Evolutionary conservation across 2,888 invertebrate species (phyloP), one percentile per base, ranked within the genome.

Genomic region (Galeopsomyia nigrocyanea): DNA sequence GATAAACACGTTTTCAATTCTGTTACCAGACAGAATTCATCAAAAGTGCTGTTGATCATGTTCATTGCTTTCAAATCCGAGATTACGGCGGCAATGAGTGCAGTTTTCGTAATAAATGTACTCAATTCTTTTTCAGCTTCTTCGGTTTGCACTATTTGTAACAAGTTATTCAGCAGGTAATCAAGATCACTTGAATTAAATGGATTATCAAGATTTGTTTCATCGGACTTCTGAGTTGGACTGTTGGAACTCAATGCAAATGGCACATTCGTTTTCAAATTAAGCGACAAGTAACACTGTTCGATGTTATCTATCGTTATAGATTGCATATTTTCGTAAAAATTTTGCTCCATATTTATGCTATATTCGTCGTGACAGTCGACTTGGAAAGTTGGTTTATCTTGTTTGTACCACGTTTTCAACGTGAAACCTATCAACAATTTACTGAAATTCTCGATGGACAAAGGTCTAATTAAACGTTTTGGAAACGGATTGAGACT

Each of bases 31-130:
- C 49, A 31, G 14, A 68, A 57, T 9, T 74, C 77, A 3, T 79
- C 71, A 0, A 78, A 68, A 49, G 78, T 75, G 5, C 60, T 63
- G n/a, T 64, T 21, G 39, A 79, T 77, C 46, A 82, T 74, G 21
- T 79, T 80, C 14, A 82, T 75, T 71, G 77, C 75, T 47, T 71
- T 78, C 19, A 84, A 75, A 69, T 80, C 79, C 3, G 85, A 80
- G 3, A 79, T 31, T 7, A 82, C 58, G 78, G 80, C 82, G 5
- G 80, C 80, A 10, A 82, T 46, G 3, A 83, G 66, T 0, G 80
- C 68, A 6, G 79, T 71, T 69, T 82, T 82, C 17, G 76, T 77
- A n/a, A 84, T 77, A 16, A 74, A 60, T 0, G 26, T 69, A 61
- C 73, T 72, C 6, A 80, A 39, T 58, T 61, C 78, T 22, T 80